These are phyloP conservation scores for Adelphocoris suturalis DNA, from an alignment of 2,888 invertebrate genomes.

Conservation along the genomic window DNA sequence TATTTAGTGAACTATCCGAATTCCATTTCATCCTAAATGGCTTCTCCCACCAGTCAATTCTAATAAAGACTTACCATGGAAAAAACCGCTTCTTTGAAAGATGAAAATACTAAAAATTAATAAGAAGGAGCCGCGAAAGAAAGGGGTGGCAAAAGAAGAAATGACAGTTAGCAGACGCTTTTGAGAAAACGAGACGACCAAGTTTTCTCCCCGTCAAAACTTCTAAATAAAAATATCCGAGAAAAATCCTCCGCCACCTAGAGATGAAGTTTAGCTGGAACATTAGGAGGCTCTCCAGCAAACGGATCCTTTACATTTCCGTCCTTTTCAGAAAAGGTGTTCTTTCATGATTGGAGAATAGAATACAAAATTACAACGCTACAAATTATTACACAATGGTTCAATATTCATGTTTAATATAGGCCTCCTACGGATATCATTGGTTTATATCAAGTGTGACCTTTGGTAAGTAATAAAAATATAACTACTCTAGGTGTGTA, in stretches of 20 bases:
- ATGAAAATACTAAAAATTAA: neutral
- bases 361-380: too few relatives aligned
- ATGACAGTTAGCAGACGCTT: neutral
- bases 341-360: too few relatives aligned
- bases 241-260: neutral
- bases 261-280: neutral
- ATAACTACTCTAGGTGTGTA: too few relatives aligned
- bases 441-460: too few relatives aligned
- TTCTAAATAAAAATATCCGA: neutral
- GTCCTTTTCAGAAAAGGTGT: neutral
- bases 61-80: neutral
- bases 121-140: neutral
- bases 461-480: too few relatives aligned
- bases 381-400: too few relatives aligned
- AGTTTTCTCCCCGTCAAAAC: neutral
- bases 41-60: too few relatives aligned
- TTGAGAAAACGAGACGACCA: neutral
- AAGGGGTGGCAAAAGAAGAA: neutral
- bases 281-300: neutral
- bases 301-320: neutral
- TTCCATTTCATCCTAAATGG: too few relatives aligned
- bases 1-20: too few relatives aligned
- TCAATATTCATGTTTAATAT: too few relatives aligned
- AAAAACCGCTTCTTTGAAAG: neutral
- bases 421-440: too few relatives aligned